phyloP scores from a whole-genome alignment of 1,140 invertebrate genomes.

The Ooceraea biroi region DNA sequence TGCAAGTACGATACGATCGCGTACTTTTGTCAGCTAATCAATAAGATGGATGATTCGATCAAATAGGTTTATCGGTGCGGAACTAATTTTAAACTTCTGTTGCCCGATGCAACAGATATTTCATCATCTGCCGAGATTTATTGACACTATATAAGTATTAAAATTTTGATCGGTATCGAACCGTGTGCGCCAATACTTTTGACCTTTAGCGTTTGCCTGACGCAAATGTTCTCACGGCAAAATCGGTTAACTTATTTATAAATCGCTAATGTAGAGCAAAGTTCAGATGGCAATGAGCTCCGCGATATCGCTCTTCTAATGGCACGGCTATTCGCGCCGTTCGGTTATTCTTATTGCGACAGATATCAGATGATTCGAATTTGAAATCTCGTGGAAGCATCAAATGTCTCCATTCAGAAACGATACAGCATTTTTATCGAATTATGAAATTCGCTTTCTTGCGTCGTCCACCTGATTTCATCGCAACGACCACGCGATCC shows the following conservation, averaged over 20 bases:
- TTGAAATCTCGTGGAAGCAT: slow-evolving; percentile 12
- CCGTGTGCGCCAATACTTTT: slow-evolving; percentile 28
- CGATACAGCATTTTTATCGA: slow-evolving; percentile 17
- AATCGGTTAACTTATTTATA: slow-evolving; percentile 57
- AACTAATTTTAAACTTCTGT: slow-evolving; percentile 35
- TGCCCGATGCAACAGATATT: slow-evolving; percentile 29
- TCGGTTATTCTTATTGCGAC: slow-evolving; percentile 19
- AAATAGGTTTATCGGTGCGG: slow-evolving; percentile 7
- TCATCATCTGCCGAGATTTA: slow-evolving; percentile 9
- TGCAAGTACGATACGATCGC: slow-evolving; percentile 4
- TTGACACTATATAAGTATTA: slow-evolving; percentile 17
- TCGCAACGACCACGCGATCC: slow-evolving; percentile 41
- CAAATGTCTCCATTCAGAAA: slow-evolving; percentile 23
- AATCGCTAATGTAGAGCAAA: slow-evolving; percentile 56
- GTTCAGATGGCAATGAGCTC: slow-evolving; percentile 48
- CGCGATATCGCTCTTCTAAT: slow-evolving; percentile 36
- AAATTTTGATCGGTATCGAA: slow-evolving; percentile 32
- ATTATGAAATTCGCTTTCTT: not conserved
- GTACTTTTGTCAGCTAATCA: not conserved
- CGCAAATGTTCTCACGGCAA: slow-evolving; percentile 46
- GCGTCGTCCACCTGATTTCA: slow-evolving; percentile 28
- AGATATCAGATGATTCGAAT: slow-evolving; percentile 5
- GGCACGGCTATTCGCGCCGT: not conserved
- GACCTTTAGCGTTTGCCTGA: slow-evolving; percentile 50
- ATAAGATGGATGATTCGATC: slow-evolving; percentile 11